Percentiles rank a stretch among this genome's conserved stretches.
phyloP scores from a whole-genome alignment of 2,113 vertebrate genomes.

The Rhipidura dahli region DNA sequence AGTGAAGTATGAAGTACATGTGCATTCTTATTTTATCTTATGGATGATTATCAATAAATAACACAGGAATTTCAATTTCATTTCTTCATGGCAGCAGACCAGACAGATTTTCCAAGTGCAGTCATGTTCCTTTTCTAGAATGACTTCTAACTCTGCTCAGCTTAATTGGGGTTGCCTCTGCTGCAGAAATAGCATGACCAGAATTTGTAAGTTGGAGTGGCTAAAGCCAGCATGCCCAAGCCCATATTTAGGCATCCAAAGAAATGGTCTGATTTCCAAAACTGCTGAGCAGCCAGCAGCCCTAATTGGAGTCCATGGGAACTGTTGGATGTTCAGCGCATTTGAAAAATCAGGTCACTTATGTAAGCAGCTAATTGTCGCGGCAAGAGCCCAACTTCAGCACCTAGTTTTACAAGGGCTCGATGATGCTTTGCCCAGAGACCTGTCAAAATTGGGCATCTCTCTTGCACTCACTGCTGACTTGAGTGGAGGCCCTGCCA shows the following conservation, averaged over 20 bases:
- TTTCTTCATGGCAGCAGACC: background rate
- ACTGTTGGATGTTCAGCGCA: background rate
- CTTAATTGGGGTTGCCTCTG: background rate
- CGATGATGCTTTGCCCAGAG: background rate
- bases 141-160: background rate
- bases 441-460: background rate
- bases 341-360: slow-evolving; percentile 54
- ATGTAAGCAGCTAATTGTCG: slow-evolving; percentile 41
- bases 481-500: background rate
- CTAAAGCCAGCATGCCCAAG: background rate
- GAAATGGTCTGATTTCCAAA: slow-evolving; percentile 29
- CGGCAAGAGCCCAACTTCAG: background rate
- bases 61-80: background rate
- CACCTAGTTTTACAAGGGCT: background rate
- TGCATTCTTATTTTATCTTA: background rate
- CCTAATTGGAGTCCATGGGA: slow-evolving; percentile 42
- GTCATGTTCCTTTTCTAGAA: background rate
- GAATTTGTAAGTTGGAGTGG: background rate
- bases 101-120: background rate
- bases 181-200: background rate
- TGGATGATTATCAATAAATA: background rate
- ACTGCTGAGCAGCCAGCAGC: slow-evolving; percentile 8
- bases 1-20: background rate
- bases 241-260: slow-evolving; percentile 18
- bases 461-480: background rate